These are phyloP conservation scores for Brachionus asplanchnoidis DNA, from an alignment of 1,140 invertebrate genomes.

Conservation along the genomic window DNA sequence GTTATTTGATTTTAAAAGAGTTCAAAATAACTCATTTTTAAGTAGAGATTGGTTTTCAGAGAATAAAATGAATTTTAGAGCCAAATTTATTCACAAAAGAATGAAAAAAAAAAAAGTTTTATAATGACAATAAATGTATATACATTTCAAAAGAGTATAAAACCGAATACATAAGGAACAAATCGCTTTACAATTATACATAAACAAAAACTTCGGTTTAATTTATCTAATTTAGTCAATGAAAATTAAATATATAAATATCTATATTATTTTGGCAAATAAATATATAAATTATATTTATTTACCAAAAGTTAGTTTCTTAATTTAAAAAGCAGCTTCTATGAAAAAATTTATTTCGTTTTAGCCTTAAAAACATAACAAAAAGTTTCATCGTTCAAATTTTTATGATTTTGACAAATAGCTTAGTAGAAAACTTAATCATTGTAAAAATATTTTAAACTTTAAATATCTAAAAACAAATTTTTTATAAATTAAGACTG, in stretches of 20 bases:
- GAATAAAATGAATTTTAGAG: neutral
- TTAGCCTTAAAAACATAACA: neutral
- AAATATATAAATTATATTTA: no score
- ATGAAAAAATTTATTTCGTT: slow-evolving; percentile 1
- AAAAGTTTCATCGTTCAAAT: neutral
- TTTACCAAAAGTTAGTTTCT: neutral
- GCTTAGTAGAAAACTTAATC: neutral
- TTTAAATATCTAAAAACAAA: neutral
- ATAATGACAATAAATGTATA: neutral
- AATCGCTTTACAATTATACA: slow-evolving; percentile 7
- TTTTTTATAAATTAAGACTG: neutral
- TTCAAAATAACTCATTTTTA: neutral
- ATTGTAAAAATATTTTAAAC: neutral
- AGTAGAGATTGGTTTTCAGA: neutral
- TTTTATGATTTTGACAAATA: neutral
- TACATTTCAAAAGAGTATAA: neutral
- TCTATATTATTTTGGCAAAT: no score
- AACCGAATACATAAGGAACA: neutral
- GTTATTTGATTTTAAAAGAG: no score
- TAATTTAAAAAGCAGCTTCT: neutral
- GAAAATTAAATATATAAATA: neutral
- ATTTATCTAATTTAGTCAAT: neutral
- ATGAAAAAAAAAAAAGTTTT: neutral
- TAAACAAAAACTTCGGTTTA: neutral
- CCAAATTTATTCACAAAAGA: neutral